Conservation (phyloP, 2,888 invertebrate species). For the Phragmatobia fuliginosa region DNA sequence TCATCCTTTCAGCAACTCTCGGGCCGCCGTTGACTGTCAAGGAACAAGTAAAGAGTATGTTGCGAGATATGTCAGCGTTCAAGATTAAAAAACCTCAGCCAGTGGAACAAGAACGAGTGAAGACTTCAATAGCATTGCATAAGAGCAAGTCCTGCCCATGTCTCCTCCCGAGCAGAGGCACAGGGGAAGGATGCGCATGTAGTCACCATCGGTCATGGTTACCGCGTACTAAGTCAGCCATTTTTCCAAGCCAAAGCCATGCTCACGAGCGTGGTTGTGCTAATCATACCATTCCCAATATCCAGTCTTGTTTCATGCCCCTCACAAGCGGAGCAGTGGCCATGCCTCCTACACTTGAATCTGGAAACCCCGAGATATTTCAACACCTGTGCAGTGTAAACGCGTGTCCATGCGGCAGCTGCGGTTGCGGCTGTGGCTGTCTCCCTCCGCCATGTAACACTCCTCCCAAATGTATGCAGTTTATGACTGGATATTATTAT, state of each 20-base stretch:
- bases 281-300: conserved; percentile 9
- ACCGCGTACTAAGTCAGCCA: conserved; percentile 44
- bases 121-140: conserved; percentile 27
- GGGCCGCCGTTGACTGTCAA: conserved; percentile 59
- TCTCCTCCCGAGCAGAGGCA: conserved; percentile 26
- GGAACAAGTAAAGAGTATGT: conserved; percentile 52
- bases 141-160: conserved; percentile 61
- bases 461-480: conserved; percentile 51
- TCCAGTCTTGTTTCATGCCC: conserved; percentile 26
- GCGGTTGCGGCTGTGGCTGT: conserved; percentile 26
- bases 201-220: conserved; percentile 15
- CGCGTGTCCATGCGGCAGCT: conserved; percentile 18
- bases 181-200: conserved; percentile 5
- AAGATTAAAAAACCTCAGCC: conserved; percentile 44
- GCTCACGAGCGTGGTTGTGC: conserved; percentile 11
- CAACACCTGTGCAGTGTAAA: conserved; percentile 9
- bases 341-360: not conserved
- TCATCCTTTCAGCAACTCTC: conserved; percentile 74
- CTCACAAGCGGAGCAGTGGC: conserved; percentile 12
- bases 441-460: conserved; percentile 50
- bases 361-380: not conserved
- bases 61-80: conserved; percentile 47
- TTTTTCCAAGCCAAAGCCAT: conserved; percentile 30
- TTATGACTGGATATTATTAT: conserved; percentile 57
- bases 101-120: conserved; percentile 28